phyloP scores from a whole-genome alignment of 2,113 vertebrate species.

The Steatornis caripensis region DNA sequence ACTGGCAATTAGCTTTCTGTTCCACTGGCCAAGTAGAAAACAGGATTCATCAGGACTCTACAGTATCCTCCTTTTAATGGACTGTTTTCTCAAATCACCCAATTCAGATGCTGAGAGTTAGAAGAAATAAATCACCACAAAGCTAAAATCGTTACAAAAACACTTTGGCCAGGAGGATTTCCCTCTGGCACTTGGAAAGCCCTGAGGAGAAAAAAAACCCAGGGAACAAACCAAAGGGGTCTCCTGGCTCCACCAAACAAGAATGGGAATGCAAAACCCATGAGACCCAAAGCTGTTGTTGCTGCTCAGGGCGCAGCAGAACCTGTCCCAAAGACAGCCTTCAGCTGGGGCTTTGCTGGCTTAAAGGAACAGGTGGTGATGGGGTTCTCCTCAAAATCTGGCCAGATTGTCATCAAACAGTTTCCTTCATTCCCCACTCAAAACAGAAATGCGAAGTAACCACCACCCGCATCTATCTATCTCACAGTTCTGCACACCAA shows the following conservation, averaged over 20 bases:
- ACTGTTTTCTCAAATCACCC: conserved; percentile 46
- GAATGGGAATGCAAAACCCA: neutral
- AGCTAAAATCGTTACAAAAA: conserved; percentile 43
- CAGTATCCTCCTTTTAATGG: conserved; percentile 59
- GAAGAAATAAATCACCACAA: conserved; percentile 34
- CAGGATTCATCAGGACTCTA: conserved; percentile 63
- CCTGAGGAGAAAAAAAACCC: neutral
- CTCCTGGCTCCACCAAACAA: neutral
- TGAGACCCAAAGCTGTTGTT: neutral
- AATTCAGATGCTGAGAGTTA: conserved; percentile 26
- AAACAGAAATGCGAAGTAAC: neutral
- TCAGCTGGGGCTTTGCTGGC: neutral
- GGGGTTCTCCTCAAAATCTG: neutral
- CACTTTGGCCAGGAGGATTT: neutral
- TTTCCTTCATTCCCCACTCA: neutral
- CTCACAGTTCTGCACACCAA: neutral
- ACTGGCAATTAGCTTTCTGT: conserved; percentile 69
- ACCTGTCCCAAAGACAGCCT: neutral
- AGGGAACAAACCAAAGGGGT: neutral
- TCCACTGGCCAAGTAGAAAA: conserved; percentile 68
- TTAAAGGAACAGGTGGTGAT: neutral
- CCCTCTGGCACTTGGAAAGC: conserved; percentile 2
- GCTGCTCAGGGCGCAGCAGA: neutral
- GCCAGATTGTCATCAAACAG: neutral
- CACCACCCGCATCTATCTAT: accelerated